Percentiles rank a stretch among this genome's conserved stretches.
These are phyloP conservation scores for Hecatera dysodea DNA, from an alignment of 2,888 invertebrate species.

Conservation along the genomic window DNA sequence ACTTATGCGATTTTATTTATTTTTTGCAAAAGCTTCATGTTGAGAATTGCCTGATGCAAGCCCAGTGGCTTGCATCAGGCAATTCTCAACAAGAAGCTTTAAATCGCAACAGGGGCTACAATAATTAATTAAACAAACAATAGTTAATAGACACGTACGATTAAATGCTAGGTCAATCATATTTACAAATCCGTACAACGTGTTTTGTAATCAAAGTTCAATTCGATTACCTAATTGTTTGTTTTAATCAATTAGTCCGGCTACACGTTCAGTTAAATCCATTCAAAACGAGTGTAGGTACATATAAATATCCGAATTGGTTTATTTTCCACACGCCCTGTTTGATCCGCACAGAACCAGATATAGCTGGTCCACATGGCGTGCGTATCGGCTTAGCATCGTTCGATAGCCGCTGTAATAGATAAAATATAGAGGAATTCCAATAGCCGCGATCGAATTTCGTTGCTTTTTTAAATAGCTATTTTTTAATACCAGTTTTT, in stretches of 20 bases:
- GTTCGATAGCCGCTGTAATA: constrained; percentile 56
- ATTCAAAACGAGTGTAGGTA: constrained; percentile 46
- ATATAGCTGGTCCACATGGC: constrained; percentile 40
- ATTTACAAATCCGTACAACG: constrained; percentile 15
- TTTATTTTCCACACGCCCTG: constrained; percentile 61
- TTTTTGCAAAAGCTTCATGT: too few relatives aligned
- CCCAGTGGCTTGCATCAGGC: too few relatives aligned
- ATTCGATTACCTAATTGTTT: constrained; percentile 49
- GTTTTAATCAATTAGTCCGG: constrained; percentile 46
- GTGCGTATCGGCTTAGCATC: constrained; percentile 56
- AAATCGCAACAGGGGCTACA: background rate
- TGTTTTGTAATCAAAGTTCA: constrained; percentile 47
- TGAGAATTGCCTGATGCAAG: too few relatives aligned
- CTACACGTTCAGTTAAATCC: constrained; percentile 33
- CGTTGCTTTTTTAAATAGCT: constrained; percentile 27
- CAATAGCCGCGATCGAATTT: constrained; percentile 44
- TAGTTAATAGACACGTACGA: background rate
- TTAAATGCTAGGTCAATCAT: constrained; percentile 18
- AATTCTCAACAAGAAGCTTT: too few relatives aligned
- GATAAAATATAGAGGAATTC: constrained; percentile 60
- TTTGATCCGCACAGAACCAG: constrained; percentile 47
- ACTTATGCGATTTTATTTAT: too few relatives aligned
- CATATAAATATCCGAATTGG: constrained; percentile 63
- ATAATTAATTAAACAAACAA: background rate
- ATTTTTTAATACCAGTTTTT: constrained; percentile 32